Evolutionary conservation across 2,888 invertebrate genomes (phyloP).

Genomic region (Cloeon dipterum): DNA sequence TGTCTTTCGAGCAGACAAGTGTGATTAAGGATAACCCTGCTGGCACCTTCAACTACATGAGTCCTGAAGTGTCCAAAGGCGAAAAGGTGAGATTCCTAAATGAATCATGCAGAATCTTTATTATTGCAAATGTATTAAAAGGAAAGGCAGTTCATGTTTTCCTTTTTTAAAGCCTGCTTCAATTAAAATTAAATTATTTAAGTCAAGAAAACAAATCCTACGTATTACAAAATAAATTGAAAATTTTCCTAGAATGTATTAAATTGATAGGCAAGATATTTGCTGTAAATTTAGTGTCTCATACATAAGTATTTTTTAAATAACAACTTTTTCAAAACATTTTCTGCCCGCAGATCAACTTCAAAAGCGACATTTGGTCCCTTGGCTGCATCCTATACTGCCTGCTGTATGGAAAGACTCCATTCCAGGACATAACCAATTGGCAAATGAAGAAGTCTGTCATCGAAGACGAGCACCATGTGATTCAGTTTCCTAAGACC

Average conservation of each 20-base stretch:
- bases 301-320: too few species aligned
- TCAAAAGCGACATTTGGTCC: constrained; percentile 92
- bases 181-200: too few species aligned
- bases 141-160: too few species aligned
- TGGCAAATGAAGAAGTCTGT: constrained; percentile 50
- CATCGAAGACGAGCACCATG: constrained; percentile 47
- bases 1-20: constrained; percentile 72
- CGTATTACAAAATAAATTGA: too few species aligned
- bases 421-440: constrained; percentile 62
- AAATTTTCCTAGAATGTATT: too few species aligned
- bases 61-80: constrained; percentile 62
- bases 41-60: constrained; percentile 89
- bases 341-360: too few species aligned
- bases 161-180: too few species aligned
- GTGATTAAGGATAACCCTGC: constrained; percentile 59
- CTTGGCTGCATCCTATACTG: constrained; percentile 90
- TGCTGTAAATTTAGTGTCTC: too few species aligned
- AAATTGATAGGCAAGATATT: too few species aligned
- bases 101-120: background rate
- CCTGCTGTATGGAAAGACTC: constrained; percentile 72
- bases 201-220: too few species aligned
- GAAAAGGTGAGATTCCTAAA: background rate
- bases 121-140: too few species aligned
- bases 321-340: too few species aligned
- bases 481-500: constrained; percentile 42